Evolutionary conservation across 2,113 vertebrate species (phyloP).

Genomic region (Mastomys coucha): DNA sequence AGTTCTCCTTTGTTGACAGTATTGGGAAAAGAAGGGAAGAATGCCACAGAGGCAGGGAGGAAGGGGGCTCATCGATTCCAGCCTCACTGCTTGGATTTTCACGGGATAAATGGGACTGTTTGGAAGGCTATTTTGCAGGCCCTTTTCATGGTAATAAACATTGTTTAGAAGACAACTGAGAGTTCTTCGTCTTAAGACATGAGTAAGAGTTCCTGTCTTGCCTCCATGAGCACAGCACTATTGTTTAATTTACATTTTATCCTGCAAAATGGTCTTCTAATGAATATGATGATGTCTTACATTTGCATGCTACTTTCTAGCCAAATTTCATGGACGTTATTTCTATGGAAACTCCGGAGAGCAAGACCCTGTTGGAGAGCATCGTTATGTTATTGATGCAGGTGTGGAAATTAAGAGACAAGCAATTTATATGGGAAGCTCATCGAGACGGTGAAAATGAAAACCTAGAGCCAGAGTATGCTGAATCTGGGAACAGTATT

Average conservation of each 20-base stretch:
- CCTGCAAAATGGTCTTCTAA: background rate
- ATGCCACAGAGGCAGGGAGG: background rate
- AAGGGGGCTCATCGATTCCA: background rate
- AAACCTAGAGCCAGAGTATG: background rate
- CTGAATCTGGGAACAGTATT: background rate
- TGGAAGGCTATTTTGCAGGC: constrained; percentile 25
- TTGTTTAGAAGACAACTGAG: constrained; percentile 41
- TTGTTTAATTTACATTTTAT: constrained; percentile 56
- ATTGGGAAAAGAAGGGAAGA: background rate
- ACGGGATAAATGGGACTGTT: constrained; percentile 46
- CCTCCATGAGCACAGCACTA: background rate
- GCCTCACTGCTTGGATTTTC: background rate
- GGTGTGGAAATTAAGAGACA: constrained; percentile 5
- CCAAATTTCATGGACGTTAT: background rate
- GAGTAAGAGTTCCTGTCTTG: constrained; percentile 49
- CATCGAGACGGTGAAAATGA: background rate
- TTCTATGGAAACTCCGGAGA: background rate
- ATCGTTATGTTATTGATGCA: background rate
- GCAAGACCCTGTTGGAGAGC: background rate
- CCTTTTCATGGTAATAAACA: constrained; percentile 26
- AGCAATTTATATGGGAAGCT: background rate
- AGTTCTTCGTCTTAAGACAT: constrained; percentile 20
- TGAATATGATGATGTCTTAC: background rate
- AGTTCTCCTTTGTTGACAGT: background rate
- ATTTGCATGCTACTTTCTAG: constrained; percentile 40